phyloP scores from a whole-genome alignment of 2,113 vertebrate genomes.

The Tupaia chinensis region DNA sequence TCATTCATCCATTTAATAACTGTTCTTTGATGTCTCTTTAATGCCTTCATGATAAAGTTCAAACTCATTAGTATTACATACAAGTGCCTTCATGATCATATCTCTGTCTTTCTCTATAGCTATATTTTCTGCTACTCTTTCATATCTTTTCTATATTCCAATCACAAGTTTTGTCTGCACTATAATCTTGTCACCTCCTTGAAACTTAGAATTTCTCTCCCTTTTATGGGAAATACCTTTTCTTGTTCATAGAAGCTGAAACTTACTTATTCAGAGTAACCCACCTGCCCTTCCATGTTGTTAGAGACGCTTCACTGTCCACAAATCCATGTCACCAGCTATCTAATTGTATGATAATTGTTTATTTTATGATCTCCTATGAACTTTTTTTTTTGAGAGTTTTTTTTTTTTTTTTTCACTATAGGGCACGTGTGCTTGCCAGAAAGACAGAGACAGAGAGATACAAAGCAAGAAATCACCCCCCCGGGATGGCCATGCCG shows the following conservation, averaged over 20 bases:
- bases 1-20: background rate
- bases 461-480: no score
- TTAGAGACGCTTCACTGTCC: background rate
- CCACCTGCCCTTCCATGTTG: background rate
- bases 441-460: no score
- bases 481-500: no score
- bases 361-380: constrained; percentile 24
- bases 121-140: background rate
- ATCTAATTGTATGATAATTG: constrained; percentile 17
- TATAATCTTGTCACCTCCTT: constrained; percentile 16
- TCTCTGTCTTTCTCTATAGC: background rate
- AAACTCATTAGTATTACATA: constrained; percentile 23
- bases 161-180: background rate
- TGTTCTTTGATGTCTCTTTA: constrained; percentile 29
- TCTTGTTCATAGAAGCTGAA: constrained; percentile 24
- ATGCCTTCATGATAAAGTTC: constrained; percentile 56
- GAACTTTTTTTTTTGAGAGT: no score
- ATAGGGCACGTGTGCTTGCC: no score
- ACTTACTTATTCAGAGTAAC: constrained; percentile 41
- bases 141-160: constrained; percentile 18
- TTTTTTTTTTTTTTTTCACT: no score
- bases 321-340: background rate
- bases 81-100: background rate
- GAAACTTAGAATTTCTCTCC: constrained; percentile 8
- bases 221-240: background rate